These are phyloP conservation scores for Mormyrus lacerda DNA, from an alignment of 2,113 vertebrate species.

Conservation along the genomic window DNA sequence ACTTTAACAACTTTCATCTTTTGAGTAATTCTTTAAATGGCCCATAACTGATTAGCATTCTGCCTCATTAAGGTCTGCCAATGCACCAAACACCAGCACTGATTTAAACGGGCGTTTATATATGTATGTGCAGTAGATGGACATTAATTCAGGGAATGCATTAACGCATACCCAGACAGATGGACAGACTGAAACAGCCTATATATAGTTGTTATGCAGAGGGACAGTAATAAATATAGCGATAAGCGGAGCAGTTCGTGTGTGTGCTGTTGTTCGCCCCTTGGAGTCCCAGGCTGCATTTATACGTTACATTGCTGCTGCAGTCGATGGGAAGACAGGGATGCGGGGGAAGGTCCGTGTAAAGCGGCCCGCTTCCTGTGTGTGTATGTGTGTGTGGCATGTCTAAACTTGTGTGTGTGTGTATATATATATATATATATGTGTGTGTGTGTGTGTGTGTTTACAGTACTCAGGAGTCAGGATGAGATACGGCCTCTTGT, in stretches of 20 bases:
- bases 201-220: constrained; percentile 13
- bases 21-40: not conserved
- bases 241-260: not conserved
- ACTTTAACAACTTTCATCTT: not conserved
- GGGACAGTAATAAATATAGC: constrained; percentile 22
- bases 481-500: constrained; percentile 7
- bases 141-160: not conserved
- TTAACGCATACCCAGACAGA: constrained; percentile 8
- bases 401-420: not conserved
- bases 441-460: not conserved
- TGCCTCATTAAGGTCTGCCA: not conserved
- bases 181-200: constrained; percentile 7
- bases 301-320: not conserved
- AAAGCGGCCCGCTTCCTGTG: not conserved
- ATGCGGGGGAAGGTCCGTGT: not conserved
- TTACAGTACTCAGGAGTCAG: constrained; percentile 16
- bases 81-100: not conserved
- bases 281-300: not conserved
- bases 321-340: not conserved
- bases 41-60: not conserved
- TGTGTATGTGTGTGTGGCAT: no score
- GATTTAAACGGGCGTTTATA: not conserved
- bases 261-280: not conserved
- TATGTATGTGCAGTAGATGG: not conserved
- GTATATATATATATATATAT: no score